phyloP scores from a whole-genome alignment of 2,888 invertebrate species.

The Achlya flavicornis region DNA sequence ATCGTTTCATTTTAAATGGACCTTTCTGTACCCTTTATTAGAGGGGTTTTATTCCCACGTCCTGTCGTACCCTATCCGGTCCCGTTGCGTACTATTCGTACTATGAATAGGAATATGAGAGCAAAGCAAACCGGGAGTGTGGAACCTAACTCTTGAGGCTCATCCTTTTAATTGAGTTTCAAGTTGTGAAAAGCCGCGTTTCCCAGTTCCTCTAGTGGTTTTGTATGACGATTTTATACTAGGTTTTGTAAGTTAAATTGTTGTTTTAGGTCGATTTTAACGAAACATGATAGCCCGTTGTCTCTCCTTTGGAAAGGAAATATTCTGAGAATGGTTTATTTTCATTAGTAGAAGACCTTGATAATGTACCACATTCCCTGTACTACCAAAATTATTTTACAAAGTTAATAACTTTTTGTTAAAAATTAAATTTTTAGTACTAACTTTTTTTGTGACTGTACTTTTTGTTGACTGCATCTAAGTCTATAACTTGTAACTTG shows the following conservation, averaged over 20 bases:
- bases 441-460: too few species aligned
- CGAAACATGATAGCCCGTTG: background rate
- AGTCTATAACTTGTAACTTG: too few species aligned
- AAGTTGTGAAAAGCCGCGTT: slow-evolving; percentile 34
- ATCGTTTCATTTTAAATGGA: slow-evolving; percentile 7
- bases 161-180: slow-evolving; percentile 61
- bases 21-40: slow-evolving; percentile 9
- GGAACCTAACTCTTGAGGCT: slow-evolving; percentile 41
- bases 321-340: too few species aligned
- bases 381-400: too few species aligned
- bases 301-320: too few species aligned
- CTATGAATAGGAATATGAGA: slow-evolving; percentile 2
- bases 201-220: background rate
- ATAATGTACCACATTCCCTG: too few species aligned
- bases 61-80: background rate
- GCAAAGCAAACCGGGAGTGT: slow-evolving; percentile 25
- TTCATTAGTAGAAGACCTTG: too few species aligned
- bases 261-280: background rate
- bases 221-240: background rate
- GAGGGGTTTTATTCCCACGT: background rate
- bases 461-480: too few species aligned
- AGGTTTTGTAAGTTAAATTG: slow-evolving; percentile 2
- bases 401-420: too few species aligned
- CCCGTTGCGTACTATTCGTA: background rate
- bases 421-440: too few species aligned